Percentiles rank a stretch among this genome's conserved stretches.
These are phyloP conservation scores for Cephus pulcher DNA, from an alignment of 2,888 invertebrate species.

Conservation along the genomic window DNA sequence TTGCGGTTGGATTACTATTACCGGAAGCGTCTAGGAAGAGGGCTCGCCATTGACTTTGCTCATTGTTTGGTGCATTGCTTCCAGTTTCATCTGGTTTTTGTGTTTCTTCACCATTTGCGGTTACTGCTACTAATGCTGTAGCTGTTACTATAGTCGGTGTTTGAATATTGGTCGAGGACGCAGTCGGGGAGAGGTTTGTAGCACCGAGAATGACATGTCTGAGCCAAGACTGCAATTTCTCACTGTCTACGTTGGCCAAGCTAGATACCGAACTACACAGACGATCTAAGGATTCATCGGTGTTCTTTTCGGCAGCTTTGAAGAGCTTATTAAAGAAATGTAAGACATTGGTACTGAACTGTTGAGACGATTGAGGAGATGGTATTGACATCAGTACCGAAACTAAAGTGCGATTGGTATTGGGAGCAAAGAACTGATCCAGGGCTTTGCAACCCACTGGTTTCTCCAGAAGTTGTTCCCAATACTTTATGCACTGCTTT, in stretches of 20 bases:
- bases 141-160: constrained; percentile 69
- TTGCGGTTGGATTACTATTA: constrained; percentile 42
- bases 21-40: constrained; percentile 41
- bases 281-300: constrained; percentile 74
- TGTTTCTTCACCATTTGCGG: constrained; percentile 40
- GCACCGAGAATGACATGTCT: constrained; percentile 76
- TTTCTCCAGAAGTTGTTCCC: constrained; percentile 88
- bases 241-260: constrained; percentile 74
- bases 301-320: constrained; percentile 65
- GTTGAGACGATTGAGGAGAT: constrained; percentile 76
- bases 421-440: constrained; percentile 81
- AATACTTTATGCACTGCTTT: constrained; percentile 81
- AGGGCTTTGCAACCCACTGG: constrained; percentile 85
- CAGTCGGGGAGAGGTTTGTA: constrained; percentile 62
- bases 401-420: constrained; percentile 77
- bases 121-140: constrained; percentile 50
- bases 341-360: constrained; percentile 82
- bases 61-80: constrained; percentile 37
- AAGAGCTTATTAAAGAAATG: constrained; percentile 84
- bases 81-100: constrained; percentile 47
- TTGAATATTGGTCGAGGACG: constrained; percentile 68
- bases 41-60: constrained; percentile 51
- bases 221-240: constrained; percentile 75
- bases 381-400: constrained; percentile 85
- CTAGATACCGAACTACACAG: constrained; percentile 77